phyloP scores from a whole-genome alignment of 2,888 invertebrate species.

The Diadromus collaris region DNA sequence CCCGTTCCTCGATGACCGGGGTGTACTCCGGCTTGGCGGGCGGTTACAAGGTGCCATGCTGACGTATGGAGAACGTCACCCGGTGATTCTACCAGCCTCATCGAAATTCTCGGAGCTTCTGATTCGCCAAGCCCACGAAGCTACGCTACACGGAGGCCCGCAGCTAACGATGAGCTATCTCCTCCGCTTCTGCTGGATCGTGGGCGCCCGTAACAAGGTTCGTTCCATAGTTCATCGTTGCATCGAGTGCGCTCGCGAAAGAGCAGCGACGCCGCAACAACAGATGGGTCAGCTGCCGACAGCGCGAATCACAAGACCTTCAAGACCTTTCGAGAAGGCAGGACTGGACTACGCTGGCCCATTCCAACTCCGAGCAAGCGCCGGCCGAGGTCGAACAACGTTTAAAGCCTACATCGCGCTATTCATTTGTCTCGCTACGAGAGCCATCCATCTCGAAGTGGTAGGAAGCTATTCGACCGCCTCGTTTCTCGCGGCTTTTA shows the following conservation, averaged over 20 bases:
- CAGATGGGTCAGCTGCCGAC: conserved; percentile 46
- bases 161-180: conserved; percentile 1
- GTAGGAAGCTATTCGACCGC: not conserved
- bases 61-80: not conserved
- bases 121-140: conserved; percentile 12
- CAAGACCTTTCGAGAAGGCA: conserved; percentile 23
- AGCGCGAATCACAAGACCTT: conserved; percentile 13
- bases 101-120: conserved; percentile 7
- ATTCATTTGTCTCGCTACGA: not conserved
- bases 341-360: conserved; percentile 47
- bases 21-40: conserved; percentile 25
- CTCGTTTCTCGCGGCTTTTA: not conserved
- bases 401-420: conserved; percentile 29
- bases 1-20: conserved; percentile 13
- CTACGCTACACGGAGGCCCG: conserved; percentile 1
- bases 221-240: conserved; percentile 1
- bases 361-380: conserved; percentile 13
- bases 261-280: conserved; percentile 21
- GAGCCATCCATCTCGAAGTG: not conserved
- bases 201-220: too few species aligned
- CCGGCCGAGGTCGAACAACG: conserved; percentile 39
- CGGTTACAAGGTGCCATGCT: not conserved
- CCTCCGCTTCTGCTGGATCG: not conserved
- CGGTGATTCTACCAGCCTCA: not conserved
- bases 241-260: conserved; percentile 7